These are phyloP conservation scores for Vanessa tameamea DNA, from an alignment of 1,140 invertebrate species.

Conservation along the genomic window DNA sequence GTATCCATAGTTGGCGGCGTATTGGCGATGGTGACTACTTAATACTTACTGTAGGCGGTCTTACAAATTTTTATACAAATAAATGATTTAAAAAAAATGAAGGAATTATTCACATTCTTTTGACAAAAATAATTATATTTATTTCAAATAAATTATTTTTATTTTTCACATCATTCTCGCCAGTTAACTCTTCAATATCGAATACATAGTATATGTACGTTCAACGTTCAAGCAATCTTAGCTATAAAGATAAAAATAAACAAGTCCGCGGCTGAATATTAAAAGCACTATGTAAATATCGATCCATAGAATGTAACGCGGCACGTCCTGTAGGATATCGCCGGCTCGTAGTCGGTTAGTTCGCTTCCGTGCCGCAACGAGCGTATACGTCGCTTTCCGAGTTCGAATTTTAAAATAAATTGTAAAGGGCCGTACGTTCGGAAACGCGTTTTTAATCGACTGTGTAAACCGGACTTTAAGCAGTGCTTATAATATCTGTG, in stretches of 20 bases:
- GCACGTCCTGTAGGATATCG: conserved; percentile 76
- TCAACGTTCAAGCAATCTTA: conserved; percentile 42
- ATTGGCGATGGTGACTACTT: too few relatives aligned
- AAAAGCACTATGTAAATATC: conserved; percentile 79
- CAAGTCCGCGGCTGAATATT: conserved; percentile 66
- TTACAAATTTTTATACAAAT: too few relatives aligned
- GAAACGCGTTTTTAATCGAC: conserved; percentile 18
- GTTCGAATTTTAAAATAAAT: conserved; percentile 37
- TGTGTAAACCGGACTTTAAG: conserved; percentile 6
- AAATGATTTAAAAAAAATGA: too few relatives aligned
- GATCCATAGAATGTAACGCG: conserved; percentile 66
- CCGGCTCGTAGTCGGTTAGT: conserved; percentile 58
- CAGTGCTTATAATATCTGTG: conserved; percentile 2
- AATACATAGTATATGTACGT: conserved; percentile 12
- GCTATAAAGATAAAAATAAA: conserved; percentile 62
- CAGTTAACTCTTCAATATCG: conserved; percentile 38
- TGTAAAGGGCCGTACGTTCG: not conserved
- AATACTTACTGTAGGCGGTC: too few relatives aligned
- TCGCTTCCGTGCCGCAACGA: conserved; percentile 64
- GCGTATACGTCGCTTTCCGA: conserved; percentile 67
- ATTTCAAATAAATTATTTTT: too few relatives aligned
- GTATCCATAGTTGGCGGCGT: too few relatives aligned
- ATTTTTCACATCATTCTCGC: conserved; percentile 9
- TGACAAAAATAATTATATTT: too few relatives aligned
- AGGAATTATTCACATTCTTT: too few relatives aligned